Conservation (phyloP, 1,140 invertebrate genomes). For the Zaprionus ornatus region DNA sequence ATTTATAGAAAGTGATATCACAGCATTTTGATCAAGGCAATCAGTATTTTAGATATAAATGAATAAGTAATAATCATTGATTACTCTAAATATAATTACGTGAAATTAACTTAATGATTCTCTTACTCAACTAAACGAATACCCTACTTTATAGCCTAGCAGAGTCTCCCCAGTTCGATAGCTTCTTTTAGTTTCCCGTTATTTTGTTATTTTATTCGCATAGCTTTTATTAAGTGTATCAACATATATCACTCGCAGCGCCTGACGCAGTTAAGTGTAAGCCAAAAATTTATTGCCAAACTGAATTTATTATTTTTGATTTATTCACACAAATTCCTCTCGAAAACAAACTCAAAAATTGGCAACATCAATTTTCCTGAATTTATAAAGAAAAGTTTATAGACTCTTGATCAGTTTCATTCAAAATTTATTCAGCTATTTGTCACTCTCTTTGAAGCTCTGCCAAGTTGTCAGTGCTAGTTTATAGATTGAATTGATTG, state of each 20-base stretch:
- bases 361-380: not conserved
- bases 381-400: not conserved
- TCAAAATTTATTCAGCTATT: not conserved
- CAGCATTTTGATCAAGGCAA: too few species aligned
- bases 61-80: too few species aligned
- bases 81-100: too few species aligned
- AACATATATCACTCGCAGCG: not conserved
- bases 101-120: too few species aligned
- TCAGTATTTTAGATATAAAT: too few species aligned
- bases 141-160: not conserved
- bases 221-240: not conserved
- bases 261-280: not conserved
- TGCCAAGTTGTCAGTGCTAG: too few species aligned
- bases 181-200: not conserved
- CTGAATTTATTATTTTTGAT: conserved; percentile 3
- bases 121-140: too few species aligned
- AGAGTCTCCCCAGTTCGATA: not conserved
- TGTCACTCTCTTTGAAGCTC: not conserved
- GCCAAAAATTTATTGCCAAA: conserved; percentile 1
- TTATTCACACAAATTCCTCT: not conserved
- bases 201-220: not conserved
- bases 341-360: not conserved
- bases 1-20: not conserved
- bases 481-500: too few species aligned
- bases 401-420: not conserved